Evolutionary conservation across 2,888 invertebrate species (phyloP).

Genomic region (Clostera curtula): DNA sequence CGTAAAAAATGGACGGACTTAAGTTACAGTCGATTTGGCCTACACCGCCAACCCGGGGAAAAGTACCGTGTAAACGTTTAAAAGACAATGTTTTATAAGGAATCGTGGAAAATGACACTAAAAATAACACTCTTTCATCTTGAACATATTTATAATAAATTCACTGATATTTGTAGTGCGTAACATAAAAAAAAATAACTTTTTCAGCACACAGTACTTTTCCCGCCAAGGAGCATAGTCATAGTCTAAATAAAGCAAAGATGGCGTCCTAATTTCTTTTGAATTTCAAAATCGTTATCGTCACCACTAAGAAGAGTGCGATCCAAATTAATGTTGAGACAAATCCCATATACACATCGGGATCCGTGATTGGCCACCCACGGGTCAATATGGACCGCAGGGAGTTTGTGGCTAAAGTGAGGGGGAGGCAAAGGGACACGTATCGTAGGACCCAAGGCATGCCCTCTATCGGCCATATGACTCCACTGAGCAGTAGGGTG

Average conservation of each 20-base stretch:
- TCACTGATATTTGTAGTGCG: too few relatives aligned
- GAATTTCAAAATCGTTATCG: conserved; percentile 85
- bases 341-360: conserved; percentile 91
- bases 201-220: neutral
- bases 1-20: too few relatives aligned
- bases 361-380: conserved; percentile 88
- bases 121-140: too few relatives aligned
- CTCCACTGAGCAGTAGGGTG: conserved; percentile 91
- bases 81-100: too few relatives aligned
- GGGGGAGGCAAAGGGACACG: conserved; percentile 87
- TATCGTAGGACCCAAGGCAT: conserved; percentile 91
- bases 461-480: conserved; percentile 97
- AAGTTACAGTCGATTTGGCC: too few relatives aligned
- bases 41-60: too few relatives aligned
- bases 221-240: too few relatives aligned
- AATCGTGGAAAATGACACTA: too few relatives aligned
- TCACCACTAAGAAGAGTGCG: conserved; percentile 85
- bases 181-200: too few relatives aligned
- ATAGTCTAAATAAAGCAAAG: conserved; percentile 6
- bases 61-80: too few relatives aligned
- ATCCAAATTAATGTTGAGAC: conserved; percentile 91
- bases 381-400: conserved; percentile 89
- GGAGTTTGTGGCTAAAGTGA: conserved; percentile 95
- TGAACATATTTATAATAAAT: too few relatives aligned
- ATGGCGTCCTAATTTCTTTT: conserved; percentile 79